Conservation (phyloP, 2,113 vertebrate species). For the Mustelus asterias region DNA sequence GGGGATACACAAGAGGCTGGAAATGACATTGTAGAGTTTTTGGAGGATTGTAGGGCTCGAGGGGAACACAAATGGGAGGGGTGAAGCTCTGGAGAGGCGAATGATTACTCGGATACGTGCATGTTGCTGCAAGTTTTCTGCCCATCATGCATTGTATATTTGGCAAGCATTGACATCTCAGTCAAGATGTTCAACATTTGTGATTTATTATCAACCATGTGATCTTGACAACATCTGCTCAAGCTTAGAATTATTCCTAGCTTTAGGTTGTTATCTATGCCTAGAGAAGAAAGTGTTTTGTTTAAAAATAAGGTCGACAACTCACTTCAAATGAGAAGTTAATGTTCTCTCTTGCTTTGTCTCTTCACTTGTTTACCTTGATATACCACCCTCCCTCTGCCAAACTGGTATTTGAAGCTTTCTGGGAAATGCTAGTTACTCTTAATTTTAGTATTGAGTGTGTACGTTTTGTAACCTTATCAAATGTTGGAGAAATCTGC, state of each 20-base stretch:
- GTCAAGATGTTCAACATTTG: background rate
- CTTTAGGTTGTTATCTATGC: background rate
- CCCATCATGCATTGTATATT: background rate
- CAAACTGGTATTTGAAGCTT: background rate
- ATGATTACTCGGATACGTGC: background rate
- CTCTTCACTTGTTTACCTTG: background rate
- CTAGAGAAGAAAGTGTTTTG: background rate
- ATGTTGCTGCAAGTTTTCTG: background rate
- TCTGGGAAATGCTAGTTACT: background rate
- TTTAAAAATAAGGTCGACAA: background rate
- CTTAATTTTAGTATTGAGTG: background rate
- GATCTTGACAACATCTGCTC: background rate
- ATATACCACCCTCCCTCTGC: background rate
- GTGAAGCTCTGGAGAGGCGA: background rate
- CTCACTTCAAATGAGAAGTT: too few species aligned
- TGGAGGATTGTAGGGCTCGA: background rate
- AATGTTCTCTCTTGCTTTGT: background rate
- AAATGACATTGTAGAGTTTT: background rate
- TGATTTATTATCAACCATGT: background rate
- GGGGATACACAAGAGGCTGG: background rate
- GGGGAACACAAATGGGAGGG: background rate
- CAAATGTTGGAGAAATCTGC: background rate
- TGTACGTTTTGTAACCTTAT: background rate
- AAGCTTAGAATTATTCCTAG: background rate
- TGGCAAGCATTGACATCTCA: background rate